Evolutionary conservation across 1,140 invertebrate species (phyloP), one percentile per base, ranked within the genome.

Genomic region (Trachelipus rathkii): DNA sequence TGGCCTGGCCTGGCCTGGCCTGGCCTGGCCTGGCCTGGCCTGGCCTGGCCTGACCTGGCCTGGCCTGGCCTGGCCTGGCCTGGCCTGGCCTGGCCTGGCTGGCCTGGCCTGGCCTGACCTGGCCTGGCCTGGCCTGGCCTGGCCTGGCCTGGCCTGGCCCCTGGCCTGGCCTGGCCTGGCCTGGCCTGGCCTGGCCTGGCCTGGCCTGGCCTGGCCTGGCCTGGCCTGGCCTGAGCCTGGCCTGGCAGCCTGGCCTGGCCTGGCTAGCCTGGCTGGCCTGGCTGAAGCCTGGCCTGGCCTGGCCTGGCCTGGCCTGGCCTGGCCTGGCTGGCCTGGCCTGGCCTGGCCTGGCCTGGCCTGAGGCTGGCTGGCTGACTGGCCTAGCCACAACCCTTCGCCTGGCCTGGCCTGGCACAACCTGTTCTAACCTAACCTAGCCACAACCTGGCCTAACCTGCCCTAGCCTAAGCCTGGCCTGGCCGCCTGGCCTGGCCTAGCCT

Each of bases 201-300:
- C 75, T 77, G 76, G 76, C 76, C 76, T 77, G 76, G 76, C 76
- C 76, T 77, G 76, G 76, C 76, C 78, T 79, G 78, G 21, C 70
- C 70, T 71, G 21, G 70, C 70, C 70, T 71, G 70, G 70, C 70
- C 60, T 71, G 66, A 15, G 19, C 70, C 19, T 11, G 70, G 10
- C 70, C 21, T 10, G 68, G n/a, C 19, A 19, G 70, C 70, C 70
- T 71, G 70, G 70, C 70, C 70, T 71, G 70, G 70, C 70, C 70
- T 71, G 21, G 21, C 70, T 71, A 69, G 70, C 70, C 70, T 71
- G 70, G 70, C 70, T 19, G 10, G 21, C 10, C 70, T 19, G 10
- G 21, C 11, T 19, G 10, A 11, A 71, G 60, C 70, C 70, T 71
- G 60, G 60, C 70, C 70, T 71, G 21, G 19, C 70, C 70, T 71